phyloP scores from a whole-genome alignment of 2,797 vertebrate species.

The Perdix hodgsoniae region DNA sequence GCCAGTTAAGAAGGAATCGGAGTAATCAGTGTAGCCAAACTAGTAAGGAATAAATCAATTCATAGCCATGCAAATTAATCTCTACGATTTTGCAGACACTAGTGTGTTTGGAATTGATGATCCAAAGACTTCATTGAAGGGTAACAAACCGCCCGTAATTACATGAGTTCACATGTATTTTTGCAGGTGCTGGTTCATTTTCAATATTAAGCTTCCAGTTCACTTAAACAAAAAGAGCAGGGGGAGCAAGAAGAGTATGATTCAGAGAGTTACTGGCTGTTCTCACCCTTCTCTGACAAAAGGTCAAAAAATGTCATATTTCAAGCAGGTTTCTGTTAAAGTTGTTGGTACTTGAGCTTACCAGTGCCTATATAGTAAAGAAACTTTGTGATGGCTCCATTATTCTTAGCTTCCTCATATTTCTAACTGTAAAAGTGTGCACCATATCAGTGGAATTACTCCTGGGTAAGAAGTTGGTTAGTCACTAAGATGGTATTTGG shows the following conservation, averaged over 20 bases:
- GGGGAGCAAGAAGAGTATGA: not conserved
- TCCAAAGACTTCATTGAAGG: not conserved
- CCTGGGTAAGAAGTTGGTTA: not conserved
- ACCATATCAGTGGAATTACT: not conserved
- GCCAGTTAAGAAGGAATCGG: constrained; percentile 54
- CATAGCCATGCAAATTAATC: constrained; percentile 43
- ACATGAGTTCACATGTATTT: not conserved
- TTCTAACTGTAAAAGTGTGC: not conserved
- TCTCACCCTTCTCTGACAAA: not conserved
- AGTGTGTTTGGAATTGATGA: not conserved
- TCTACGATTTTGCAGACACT: constrained; percentile 11
- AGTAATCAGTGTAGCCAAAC: constrained; percentile 63
- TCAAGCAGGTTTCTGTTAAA: not conserved
- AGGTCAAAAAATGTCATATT: not conserved
- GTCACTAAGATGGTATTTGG: not conserved
- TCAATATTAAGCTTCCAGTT: not conserved
- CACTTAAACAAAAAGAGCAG: not conserved
- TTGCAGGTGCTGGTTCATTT: not conserved
- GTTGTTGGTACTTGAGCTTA: not conserved
- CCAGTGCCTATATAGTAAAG: not conserved
- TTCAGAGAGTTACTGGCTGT: not conserved
- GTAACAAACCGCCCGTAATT: not conserved
- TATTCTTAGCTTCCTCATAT: not conserved
- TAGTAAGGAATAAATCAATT: constrained; percentile 57
- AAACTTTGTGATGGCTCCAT: not conserved